Evolutionary conservation across 2,888 invertebrate species (phyloP).

Genomic region (Sarcophaga caerulescens): DNA sequence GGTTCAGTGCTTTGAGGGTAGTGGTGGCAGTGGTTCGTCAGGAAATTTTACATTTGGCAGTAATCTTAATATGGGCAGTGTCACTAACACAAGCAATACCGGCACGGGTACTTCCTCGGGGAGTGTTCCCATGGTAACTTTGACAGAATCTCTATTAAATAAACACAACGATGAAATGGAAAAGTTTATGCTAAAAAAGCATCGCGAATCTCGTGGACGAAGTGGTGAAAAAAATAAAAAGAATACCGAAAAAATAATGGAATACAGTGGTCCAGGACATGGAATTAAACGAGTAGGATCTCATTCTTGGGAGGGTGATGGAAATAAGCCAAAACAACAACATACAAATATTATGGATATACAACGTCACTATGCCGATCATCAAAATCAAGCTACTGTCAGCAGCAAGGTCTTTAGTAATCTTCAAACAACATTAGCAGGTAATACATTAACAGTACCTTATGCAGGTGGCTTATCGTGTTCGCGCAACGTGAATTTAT

Average conservation of each 20-base stretch:
- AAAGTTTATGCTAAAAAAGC: conserved; percentile 87
- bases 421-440: conserved; percentile 65
- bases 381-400: conserved; percentile 55
- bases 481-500: conserved; percentile 82
- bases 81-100: conserved; percentile 82
- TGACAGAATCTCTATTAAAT: conserved; percentile 84
- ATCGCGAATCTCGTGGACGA: conserved; percentile 84
- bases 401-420: conserved; percentile 69
- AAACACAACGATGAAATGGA: conserved; percentile 93
- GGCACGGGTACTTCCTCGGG: conserved; percentile 80
- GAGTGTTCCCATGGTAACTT: conserved; percentile 82
- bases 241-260: conserved; percentile 75
- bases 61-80: conserved; percentile 83
- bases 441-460: conserved; percentile 53
- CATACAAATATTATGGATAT: conserved; percentile 76
- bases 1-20: conserved; percentile 81
- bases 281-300: conserved; percentile 85
- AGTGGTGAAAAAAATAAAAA: conserved; percentile 81
- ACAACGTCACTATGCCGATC: conserved; percentile 68
- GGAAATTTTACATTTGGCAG: conserved; percentile 84
- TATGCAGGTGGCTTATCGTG: conserved; percentile 69
- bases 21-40: conserved; percentile 84
- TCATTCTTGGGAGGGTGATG: conserved; percentile 84
- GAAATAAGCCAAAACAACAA: conserved; percentile 83
- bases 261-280: conserved; percentile 80